Evolutionary conservation across 1,140 invertebrate species (phyloP), one percentile per base, ranked within the genome.

Genomic region (Caenorhabditis remanei): DNA sequence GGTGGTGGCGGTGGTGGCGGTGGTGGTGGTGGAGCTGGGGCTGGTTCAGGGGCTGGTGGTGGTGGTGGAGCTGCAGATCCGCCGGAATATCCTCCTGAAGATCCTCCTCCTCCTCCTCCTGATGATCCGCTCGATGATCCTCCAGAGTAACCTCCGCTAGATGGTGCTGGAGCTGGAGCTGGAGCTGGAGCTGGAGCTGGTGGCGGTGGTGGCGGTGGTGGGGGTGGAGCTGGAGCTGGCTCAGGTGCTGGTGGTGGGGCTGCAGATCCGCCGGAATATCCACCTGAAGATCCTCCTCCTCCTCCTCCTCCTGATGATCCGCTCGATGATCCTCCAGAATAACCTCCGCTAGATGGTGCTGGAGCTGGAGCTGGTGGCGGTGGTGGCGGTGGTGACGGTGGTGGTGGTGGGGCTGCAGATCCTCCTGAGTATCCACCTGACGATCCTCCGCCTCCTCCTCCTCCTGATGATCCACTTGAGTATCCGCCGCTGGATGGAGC

Each of bases 401-500:
- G 46, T 43, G 71, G 71, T 79, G 71, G 71, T 79, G 71, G 46
- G 1, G 71, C 46, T 0, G 46, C 40, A 9, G 43, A 48, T 79
- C 71, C 71, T 50, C 71, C 71, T 1, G 71, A 79, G 8, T 79
- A 79, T 50, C 65, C 65, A 7, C 21, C 61, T 1, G 61, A 63
- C 6, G 61, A 63, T 46, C 65, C 65, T 71, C 65, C 65, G 13
- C 65, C 65, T 21, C 65, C 43, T 46, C 40, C 40, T 75, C 41
- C 50, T 67, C 63, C 61, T 40, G 61, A 65, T 40, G 61, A 65
- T 32, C 61, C 61, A n/a, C 61, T 24, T 32, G 65, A 48, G 41
- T 75, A 75, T n/a, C 67, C 71, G 32, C 71, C 71, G 8, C 67
- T 41, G 14, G 71, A 79, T 79, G 71, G 71, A 0, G 71, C n/a